These are phyloP conservation scores for Podarcis raffonei DNA, from an alignment of 2,113 vertebrate genomes.

Conservation along the genomic window DNA sequence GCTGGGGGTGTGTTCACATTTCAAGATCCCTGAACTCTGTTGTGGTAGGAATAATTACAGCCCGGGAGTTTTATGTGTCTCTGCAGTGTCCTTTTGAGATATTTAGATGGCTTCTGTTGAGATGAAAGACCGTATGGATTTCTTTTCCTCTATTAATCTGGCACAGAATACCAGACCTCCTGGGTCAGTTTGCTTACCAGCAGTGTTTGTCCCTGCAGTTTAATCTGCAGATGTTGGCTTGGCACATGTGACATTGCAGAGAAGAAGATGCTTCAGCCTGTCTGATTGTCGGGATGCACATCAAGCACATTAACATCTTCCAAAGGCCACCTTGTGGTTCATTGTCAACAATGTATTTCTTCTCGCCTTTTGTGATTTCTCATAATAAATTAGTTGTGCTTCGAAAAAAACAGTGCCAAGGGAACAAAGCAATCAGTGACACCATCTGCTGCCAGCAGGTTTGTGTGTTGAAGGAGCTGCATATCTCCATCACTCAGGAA, in stretches of 20 bases:
- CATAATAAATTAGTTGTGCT: constrained; percentile 33
- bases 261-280: neutral
- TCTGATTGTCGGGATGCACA: neutral
- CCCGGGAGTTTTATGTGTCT: neutral
- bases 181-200: fast-evolving
- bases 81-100: constrained; percentile 8
- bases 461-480: neutral
- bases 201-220: neutral
- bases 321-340: fast-evolving
- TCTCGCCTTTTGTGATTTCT: constrained; percentile 3
- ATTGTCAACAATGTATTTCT: neutral
- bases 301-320: neutral
- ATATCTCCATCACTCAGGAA: neutral
- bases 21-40: constrained; percentile 8
- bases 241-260: neutral
- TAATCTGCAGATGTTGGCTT: neutral
- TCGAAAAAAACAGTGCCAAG: constrained; percentile 28
- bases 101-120: constrained; percentile 4
- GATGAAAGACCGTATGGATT: constrained; percentile 6
- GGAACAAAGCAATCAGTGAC: constrained; percentile 51
- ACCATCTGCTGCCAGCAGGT: constrained; percentile 55
- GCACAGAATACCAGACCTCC: neutral
- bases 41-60: neutral
- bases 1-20: neutral
- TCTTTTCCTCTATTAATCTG: constrained; percentile 7